phyloP scores from a whole-genome alignment of 2,113 vertebrate species.

The Neotoma lepida region DNA sequence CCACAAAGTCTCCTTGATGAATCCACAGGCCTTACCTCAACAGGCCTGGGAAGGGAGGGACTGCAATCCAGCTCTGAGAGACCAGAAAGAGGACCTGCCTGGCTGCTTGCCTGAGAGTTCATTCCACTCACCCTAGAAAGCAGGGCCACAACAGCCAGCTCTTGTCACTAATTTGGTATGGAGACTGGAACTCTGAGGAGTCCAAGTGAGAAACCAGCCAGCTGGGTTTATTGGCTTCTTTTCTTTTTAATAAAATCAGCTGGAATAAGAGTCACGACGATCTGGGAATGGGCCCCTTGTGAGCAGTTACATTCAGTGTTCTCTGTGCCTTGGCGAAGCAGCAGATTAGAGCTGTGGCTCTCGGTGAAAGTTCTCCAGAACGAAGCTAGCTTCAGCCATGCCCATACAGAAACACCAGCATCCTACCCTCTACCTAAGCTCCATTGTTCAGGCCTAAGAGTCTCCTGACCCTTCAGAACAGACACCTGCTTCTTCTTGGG shows the following conservation, averaged over 20 bases:
- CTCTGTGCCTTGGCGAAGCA: constrained; percentile 16
- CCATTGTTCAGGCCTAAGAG: background rate
- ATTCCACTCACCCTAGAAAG: constrained; percentile 22
- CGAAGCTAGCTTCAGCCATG: background rate
- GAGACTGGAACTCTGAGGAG: constrained; percentile 41
- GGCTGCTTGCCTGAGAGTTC: background rate
- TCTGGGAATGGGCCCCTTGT: constrained; percentile 42
- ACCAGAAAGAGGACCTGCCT: background rate
- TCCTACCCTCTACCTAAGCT: background rate
- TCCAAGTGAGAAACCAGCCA: constrained; percentile 58
- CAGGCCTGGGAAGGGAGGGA: background rate
- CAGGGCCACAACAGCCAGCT: constrained; percentile 19
- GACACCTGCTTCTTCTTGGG: background rate
- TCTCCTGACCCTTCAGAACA: constrained; percentile 17
- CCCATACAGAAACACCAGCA: background rate
- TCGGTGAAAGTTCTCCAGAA: constrained; percentile 2
- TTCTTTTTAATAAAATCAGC: constrained; percentile 44
- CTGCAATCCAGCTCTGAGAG: background rate
- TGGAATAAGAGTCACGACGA: constrained; percentile 47
- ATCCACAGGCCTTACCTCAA: background rate
- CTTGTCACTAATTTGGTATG: constrained; percentile 7
- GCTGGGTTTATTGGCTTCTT: constrained; percentile 24
- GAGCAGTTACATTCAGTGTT: background rate
- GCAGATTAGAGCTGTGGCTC: background rate
- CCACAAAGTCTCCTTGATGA: background rate